phyloP scores from a whole-genome alignment of 2,113 vertebrate genomes.

The Oreotragus oreotragus region DNA sequence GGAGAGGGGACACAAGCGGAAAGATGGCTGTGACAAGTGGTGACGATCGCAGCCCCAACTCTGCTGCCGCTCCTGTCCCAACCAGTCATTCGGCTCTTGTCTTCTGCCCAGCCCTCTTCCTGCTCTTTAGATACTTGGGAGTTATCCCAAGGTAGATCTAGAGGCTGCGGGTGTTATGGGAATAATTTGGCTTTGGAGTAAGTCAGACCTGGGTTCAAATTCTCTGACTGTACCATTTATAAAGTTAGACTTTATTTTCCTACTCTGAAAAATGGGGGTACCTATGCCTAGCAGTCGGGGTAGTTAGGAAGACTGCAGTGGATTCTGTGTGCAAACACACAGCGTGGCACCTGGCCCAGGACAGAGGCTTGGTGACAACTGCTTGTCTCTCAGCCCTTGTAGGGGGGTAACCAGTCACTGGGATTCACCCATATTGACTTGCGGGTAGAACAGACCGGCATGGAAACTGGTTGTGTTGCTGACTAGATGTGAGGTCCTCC shows the following conservation, averaged over 20 bases:
- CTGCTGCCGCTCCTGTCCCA: background rate
- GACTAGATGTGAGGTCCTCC: background rate
- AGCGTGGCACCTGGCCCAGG: background rate
- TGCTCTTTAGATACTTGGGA: background rate
- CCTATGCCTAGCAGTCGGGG: background rate
- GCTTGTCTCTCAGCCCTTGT: background rate
- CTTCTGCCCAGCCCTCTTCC: background rate
- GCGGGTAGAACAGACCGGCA: background rate
- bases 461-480: background rate
- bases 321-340: background rate
- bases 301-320: background rate
- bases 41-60: background rate
- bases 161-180: background rate
- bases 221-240: background rate
- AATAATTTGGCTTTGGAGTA: background rate
- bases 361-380: background rate
- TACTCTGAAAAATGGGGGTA: background rate
- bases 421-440: background rate
- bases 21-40: rapidly evolving
- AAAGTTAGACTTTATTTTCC: background rate
- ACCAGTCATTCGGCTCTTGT: background rate
- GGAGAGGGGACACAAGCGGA: background rate
- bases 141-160: background rate
- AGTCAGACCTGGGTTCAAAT: background rate
- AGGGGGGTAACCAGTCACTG: background rate